Evolutionary conservation across 1,140 invertebrate genomes (phyloP).

Genomic region (Brachionus asplanchnoidis): DNA sequence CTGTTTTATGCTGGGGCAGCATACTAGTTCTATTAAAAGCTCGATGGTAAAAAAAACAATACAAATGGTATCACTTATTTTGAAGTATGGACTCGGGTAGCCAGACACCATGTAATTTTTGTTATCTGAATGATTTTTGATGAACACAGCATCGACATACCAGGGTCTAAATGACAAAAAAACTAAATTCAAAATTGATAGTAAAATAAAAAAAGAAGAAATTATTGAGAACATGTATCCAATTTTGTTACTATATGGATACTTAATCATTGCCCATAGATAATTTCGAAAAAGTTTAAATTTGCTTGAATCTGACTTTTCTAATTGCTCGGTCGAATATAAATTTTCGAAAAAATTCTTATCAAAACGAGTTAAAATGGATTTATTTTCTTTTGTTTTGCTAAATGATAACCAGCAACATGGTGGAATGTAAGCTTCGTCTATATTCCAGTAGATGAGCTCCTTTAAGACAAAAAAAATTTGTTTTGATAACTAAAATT

Average conservation of each 20-base stretch:
- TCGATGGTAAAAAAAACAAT: constrained; percentile 87
- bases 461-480: constrained; percentile 44
- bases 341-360: constrained; percentile 26
- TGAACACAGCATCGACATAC: background rate
- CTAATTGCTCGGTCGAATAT: background rate
- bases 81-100: background rate
- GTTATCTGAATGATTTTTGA: background rate
- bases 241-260: background rate
- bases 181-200: background rate
- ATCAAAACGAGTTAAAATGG: constrained; percentile 52
- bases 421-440: constrained; percentile 50
- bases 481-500: background rate
- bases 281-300: background rate
- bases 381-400: constrained; percentile 51
- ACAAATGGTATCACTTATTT: constrained; percentile 52
- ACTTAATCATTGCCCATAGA: background rate
- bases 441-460: constrained; percentile 52
- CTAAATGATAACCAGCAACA: constrained; percentile 54
- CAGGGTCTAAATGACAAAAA: background rate
- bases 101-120: background rate
- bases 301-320: background rate
- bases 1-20: constrained; percentile 85
- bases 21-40: constrained; percentile 89
- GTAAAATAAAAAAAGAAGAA: background rate
- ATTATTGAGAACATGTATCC: background rate